Evolutionary conservation across 2,797 vertebrate species (phyloP), one percentile per base, ranked within the genome.

Genomic region (Arvicola amphibius): DNA sequence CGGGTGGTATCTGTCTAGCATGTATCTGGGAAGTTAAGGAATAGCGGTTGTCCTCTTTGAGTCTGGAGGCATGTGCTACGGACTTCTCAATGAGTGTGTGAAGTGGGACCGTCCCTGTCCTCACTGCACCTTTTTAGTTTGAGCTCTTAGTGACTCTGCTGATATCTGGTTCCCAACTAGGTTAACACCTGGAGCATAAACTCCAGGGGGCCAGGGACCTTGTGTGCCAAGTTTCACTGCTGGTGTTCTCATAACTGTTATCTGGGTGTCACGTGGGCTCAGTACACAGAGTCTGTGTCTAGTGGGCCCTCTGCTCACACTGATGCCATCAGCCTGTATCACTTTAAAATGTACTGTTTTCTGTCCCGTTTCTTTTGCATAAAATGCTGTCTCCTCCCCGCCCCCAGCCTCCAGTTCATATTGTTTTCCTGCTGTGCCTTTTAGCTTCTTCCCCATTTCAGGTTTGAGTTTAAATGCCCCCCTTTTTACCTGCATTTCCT

Each of bases 1-100:
- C 0, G 17, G 0, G 14, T 46, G 61, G 65, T 19, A 43, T 89
- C 29, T 9, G 46, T 21, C 74, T 76, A 83, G 43, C 1, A 0
- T 25, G 14, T 29, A 27, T 61, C 69, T 29, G 21, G 0, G 71
- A 40, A 25, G 40, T 43, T 16, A 2, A 91, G 77, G n/a, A n/a
- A 56, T 0, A 19, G 59, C 53, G 32, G 77, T 19, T 88, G 40
- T 37, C 79, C 43, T 63, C 65, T 79, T 51, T 10, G 6, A 69
- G 25, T 56, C 40, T 48, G 76, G 76, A 85, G 74, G 48, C 23
- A 0, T 27, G 6, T 0, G 23, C 73, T 69, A 12, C 6, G 61
- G 69, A 37, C 7, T 29, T 34, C 83, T 77, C 59, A 10, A 5
- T 40, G 61, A n/a, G 0, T 12, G 6, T 25, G 0, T 3, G 74